Percentiles rank a stretch among this genome's conserved stretches.
Conservation (phyloP, 2,888 invertebrate genomes). For the Cryptocephalus primarius region DNA sequence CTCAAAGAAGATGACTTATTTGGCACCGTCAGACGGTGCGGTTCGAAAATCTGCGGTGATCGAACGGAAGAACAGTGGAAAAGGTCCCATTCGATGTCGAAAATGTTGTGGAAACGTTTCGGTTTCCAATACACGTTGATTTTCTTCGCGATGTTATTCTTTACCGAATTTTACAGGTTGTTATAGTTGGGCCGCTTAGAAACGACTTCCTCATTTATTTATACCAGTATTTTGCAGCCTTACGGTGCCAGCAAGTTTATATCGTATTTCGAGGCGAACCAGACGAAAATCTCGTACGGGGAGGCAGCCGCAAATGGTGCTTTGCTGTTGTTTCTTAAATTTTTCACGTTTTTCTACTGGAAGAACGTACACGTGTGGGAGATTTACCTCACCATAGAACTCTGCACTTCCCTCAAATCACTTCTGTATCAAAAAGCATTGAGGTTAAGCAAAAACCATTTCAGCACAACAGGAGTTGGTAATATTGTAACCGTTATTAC, state of each 20-base stretch:
- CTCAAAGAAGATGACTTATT: too few species aligned
- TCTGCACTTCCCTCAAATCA: conserved; percentile 65
- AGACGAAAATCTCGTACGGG: conserved; percentile 35
- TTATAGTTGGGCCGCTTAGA: too few species aligned
- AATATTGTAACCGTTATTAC: conserved; percentile 79
- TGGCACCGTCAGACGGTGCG: too few species aligned
- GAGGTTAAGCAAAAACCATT: conserved; percentile 36
- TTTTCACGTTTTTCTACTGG: conserved; percentile 49
- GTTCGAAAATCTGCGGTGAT: too few species aligned
- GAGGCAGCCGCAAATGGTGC: conserved; percentile 61
- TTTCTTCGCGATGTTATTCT: too few species aligned
- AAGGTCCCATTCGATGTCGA: too few species aligned
- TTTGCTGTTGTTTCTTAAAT: conserved; percentile 58
- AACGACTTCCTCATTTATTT: neutral
- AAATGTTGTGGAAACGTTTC: too few species aligned
- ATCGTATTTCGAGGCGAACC: conserved; percentile 47
- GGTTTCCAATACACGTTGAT: too few species aligned
- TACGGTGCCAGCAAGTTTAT: conserved; percentile 52
- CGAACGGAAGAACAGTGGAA: too few species aligned
- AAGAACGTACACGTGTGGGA: conserved; percentile 41
- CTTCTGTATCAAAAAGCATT: conserved; percentile 65
- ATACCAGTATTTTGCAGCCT: conserved; percentile 48
- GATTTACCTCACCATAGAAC: conserved; percentile 23
- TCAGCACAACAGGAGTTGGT: conserved; percentile 36
- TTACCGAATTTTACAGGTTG: too few species aligned